These are phyloP conservation scores for Argyrosomus japonicus DNA, from an alignment of 2,113 vertebrate genomes.

Conservation along the genomic window DNA sequence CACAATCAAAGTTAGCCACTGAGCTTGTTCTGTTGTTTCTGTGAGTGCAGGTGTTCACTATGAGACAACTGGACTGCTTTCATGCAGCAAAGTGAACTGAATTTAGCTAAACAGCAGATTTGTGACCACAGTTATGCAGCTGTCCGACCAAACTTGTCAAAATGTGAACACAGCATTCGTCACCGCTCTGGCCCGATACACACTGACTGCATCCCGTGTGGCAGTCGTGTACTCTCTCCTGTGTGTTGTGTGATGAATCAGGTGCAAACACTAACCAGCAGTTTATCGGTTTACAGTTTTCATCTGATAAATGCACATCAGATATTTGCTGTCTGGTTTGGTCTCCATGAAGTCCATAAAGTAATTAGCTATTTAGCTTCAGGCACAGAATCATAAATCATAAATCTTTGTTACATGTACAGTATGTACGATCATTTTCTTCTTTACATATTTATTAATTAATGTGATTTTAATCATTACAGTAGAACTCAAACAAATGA, in stretches of 20 bases:
- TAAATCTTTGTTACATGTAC: no score
- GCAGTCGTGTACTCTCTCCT: background rate
- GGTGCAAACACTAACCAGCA: no score
- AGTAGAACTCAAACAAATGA: conserved; percentile 12
- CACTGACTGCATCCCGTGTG: background rate
- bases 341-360: background rate
- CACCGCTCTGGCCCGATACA: background rate
- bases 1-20: background rate
- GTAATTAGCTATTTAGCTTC: background rate
- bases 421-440: no score
- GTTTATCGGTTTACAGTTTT: background rate
- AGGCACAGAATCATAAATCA: no score
- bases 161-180: background rate
- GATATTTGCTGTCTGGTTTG: background rate
- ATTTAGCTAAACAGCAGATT: background rate
- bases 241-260: background rate
- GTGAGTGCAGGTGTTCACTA: background rate
- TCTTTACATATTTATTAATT: background rate
- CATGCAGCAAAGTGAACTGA: background rate
- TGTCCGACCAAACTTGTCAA: background rate
- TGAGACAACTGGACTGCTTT: no score
- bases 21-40: background rate
- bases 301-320: no score
- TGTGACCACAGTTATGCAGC: background rate
- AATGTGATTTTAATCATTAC: background rate